phyloP scores from a whole-genome alignment of 2,888 invertebrate genomes.

The Homarus gammarus region DNA sequence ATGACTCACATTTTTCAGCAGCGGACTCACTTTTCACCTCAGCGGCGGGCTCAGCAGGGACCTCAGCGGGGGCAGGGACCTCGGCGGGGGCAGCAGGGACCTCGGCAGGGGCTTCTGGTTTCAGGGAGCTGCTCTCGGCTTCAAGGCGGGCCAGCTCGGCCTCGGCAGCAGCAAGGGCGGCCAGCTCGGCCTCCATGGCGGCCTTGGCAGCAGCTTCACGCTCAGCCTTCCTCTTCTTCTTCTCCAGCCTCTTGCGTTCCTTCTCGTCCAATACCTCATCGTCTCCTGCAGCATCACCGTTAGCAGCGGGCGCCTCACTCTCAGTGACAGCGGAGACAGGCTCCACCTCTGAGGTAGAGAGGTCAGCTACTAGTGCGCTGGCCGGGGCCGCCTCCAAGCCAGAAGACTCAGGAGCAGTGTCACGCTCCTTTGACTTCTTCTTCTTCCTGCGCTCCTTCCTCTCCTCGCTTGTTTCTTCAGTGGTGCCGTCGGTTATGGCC shows the following conservation, averaged over 20 bases:
- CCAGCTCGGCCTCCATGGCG: conserved; percentile 76
- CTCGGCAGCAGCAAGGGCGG: conserved; percentile 75
- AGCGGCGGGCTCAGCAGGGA: conserved; percentile 53
- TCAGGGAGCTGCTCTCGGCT: conserved; percentile 66
- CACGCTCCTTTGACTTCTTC: conserved; percentile 76
- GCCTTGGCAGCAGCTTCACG: conserved; percentile 76
- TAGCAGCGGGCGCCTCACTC: conserved; percentile 6
- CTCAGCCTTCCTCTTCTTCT: conserved; percentile 76
- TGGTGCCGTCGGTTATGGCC: conserved; percentile 62
- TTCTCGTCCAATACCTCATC: conserved; percentile 70
- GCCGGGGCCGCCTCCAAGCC: conserved; percentile 76
- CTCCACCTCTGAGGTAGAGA: conserved; percentile 47
- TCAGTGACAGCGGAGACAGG: conserved; percentile 51
- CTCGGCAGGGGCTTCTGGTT: conserved; percentile 32
- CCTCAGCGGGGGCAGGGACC: conserved; percentile 7
- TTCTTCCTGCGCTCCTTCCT: conserved; percentile 78
- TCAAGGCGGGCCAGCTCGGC: conserved; percentile 74
- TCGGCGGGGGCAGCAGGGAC: conserved; percentile 18
- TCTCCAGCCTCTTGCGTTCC: conserved; percentile 75
- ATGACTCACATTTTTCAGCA: conserved; percentile 76
- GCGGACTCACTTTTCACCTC: conserved; percentile 74
- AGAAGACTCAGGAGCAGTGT: conserved; percentile 75
- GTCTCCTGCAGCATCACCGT: conserved; percentile 4
- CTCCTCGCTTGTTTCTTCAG: conserved; percentile 77
- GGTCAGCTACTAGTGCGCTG: conserved; percentile 53